These are phyloP conservation scores for Trogon surrucura DNA, from an alignment of 2,113 vertebrate species.

Conservation along the genomic window DNA sequence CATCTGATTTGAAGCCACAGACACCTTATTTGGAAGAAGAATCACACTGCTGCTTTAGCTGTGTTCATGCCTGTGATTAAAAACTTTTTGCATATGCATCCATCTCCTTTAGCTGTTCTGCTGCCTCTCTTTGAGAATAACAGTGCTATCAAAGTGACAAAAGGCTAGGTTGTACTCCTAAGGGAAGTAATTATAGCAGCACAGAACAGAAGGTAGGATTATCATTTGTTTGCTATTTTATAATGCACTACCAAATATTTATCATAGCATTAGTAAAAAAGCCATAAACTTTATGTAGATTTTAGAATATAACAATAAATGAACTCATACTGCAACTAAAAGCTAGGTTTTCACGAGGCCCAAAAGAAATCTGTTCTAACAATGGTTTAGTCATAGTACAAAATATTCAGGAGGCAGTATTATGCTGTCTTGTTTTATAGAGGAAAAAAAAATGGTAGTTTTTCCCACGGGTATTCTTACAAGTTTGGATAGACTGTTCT, in stretches of 20 bases:
- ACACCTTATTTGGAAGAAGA: not conserved
- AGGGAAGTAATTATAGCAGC: conserved; percentile 72
- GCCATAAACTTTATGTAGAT: conserved; percentile 54
- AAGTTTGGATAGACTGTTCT: not conserved
- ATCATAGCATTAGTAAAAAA: conserved; percentile 63
- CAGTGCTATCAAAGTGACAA: conserved; percentile 69
- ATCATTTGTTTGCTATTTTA: conserved; percentile 66
- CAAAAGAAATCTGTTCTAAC: conserved; percentile 11
- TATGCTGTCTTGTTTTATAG: not conserved
- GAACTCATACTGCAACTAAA: not conserved
- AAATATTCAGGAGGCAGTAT: not conserved
- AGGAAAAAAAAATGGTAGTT: not conserved
- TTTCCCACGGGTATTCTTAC: not conserved
- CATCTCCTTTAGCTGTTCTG: conserved; percentile 52
- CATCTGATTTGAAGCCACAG: not conserved
- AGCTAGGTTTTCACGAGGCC: conserved; percentile 12
- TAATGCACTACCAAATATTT: conserved; percentile 65
- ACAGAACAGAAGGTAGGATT: conserved; percentile 68
- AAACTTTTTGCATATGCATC: conserved; percentile 32
- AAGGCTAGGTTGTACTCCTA: conserved; percentile 64
- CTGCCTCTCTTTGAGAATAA: conserved; percentile 62
- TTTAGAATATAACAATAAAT: conserved; percentile 39
- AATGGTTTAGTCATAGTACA: not conserved
- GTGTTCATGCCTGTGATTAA: conserved; percentile 42
- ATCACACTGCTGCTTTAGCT: not conserved